Evolutionary conservation across 2,888 invertebrate species (phyloP).

Genomic region (Torymus aiolomorphi): DNA sequence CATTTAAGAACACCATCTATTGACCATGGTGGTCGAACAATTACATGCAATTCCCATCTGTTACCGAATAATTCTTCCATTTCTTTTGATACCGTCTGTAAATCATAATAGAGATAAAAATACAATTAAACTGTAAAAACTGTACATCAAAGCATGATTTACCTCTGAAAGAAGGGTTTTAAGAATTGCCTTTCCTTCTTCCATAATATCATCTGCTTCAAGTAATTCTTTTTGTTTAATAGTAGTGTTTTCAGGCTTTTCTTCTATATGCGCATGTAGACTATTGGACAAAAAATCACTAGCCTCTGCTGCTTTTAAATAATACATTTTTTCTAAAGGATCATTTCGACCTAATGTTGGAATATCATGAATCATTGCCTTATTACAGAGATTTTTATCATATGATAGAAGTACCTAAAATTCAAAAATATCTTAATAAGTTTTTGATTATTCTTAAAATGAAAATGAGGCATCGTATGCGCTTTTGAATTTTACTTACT

Average conservation of each 20-base stretch:
- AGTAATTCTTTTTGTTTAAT: slow-evolving; percentile 60
- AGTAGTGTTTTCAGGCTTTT: slow-evolving; percentile 51
- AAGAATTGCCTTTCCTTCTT: slow-evolving; percentile 64
- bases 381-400: slow-evolving; percentile 74
- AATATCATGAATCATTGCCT: slow-evolving; percentile 72
- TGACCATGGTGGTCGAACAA: slow-evolving; percentile 73
- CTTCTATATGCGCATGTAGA: slow-evolving; percentile 42
- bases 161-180: slow-evolving; percentile 66
- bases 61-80: slow-evolving; percentile 69
- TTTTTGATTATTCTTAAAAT: slow-evolving; percentile 20
- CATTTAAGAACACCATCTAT: slow-evolving; percentile 68
- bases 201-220: slow-evolving; percentile 65
- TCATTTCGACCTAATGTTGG: slow-evolving; percentile 67
- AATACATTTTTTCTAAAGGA: slow-evolving; percentile 69
- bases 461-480: not conserved
- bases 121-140: not conserved
- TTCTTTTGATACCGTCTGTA: slow-evolving; percentile 68
- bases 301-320: slow-evolving; percentile 60
- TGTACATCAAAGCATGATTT: slow-evolving; percentile 26
- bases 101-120: slow-evolving; percentile 30
- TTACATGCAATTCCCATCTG: slow-evolving; percentile 68
- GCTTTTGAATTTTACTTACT: slow-evolving; percentile 59
- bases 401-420: slow-evolving; percentile 71
- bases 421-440: not conserved
- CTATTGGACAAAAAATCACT: slow-evolving; percentile 54